Evolutionary conservation across 2,113 vertebrate genomes (phyloP).

Genomic region (Leptocoma aspasia): DNA sequence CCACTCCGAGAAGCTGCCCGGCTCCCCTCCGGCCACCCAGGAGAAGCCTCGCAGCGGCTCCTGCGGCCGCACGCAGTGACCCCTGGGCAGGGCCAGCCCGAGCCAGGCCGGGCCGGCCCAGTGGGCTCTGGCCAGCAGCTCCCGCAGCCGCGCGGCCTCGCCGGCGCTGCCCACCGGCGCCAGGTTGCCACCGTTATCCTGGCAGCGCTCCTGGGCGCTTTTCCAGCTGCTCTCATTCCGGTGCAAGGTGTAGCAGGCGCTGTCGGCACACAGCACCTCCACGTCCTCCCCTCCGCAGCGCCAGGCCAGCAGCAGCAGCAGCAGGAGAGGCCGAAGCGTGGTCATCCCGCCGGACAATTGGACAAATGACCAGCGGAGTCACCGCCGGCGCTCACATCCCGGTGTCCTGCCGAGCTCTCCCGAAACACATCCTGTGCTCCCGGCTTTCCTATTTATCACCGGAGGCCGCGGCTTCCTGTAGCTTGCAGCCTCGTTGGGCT

Average conservation of each 20-base stretch:
- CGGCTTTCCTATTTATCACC: slow-evolving; percentile 72
- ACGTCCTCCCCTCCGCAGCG: not conserved
- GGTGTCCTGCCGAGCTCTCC: slow-evolving; percentile 19
- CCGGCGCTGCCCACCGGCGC: slow-evolving; percentile 21
- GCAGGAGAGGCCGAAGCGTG: not conserved
- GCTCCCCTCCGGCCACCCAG: slow-evolving; percentile 53
- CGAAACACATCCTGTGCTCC: slow-evolving; percentile 67
- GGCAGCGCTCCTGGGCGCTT: slow-evolving; percentile 52
- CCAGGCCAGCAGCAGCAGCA: not conserved
- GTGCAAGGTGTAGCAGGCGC: slow-evolving; percentile 73
- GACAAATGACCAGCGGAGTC: not conserved
- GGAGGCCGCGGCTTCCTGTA: slow-evolving; percentile 74
- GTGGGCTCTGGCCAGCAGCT: not conserved
- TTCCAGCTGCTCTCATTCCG: slow-evolving; percentile 3
- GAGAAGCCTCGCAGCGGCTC: slow-evolving; percentile 66
- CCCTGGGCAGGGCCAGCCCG: slow-evolving; percentile 51
- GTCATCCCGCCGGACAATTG: not conserved
- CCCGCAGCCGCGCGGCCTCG: slow-evolving; percentile 49
- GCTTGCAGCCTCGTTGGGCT: slow-evolving; percentile 15
- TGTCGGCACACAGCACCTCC: slow-evolving; percentile 53
- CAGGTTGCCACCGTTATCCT: slow-evolving; percentile 68
- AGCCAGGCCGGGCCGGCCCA: slow-evolving; percentile 68
- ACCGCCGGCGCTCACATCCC: slow-evolving; percentile 38
- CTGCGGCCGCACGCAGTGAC: not conserved
- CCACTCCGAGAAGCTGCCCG: slow-evolving; percentile 63